Conservation (phyloP, 1,140 invertebrate species). For the Eufriesea mexicana region DNA sequence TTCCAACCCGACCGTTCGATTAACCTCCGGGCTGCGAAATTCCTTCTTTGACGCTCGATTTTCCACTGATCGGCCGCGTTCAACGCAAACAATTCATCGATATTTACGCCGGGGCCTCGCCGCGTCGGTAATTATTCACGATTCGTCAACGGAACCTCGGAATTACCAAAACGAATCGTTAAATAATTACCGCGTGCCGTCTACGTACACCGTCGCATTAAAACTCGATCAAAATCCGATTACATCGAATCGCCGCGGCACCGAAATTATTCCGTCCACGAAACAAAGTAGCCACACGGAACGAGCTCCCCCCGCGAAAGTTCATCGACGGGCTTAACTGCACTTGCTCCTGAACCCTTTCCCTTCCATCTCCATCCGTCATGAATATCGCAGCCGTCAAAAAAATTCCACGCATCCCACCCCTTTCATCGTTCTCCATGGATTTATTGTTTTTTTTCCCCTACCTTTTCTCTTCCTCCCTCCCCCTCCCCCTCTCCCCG, state of each 20-base stretch:
- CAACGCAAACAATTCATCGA: too few species aligned
- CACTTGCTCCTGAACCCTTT: background rate
- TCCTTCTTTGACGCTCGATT: too few species aligned
- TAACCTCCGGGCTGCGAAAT: too few species aligned
- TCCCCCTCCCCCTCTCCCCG: too few species aligned
- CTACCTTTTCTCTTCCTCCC: background rate
- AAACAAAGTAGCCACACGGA: background rate
- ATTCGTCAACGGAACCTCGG: too few species aligned
- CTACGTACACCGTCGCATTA: background rate
- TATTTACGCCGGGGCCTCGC: too few species aligned
- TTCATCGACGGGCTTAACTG: background rate
- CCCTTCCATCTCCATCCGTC: background rate
- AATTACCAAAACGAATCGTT: too few species aligned
- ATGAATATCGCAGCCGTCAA: background rate
- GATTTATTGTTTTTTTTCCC: slow-evolving; percentile 14
- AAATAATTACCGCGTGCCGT: background rate
- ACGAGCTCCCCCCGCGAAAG: background rate
- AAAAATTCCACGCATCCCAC: slow-evolving; percentile 12
- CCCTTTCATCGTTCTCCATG: background rate
- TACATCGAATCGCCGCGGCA: background rate
- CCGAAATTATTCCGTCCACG: background rate
- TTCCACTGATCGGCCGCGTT: too few species aligned
- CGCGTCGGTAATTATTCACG: too few species aligned
- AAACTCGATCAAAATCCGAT: slow-evolving; percentile 1
- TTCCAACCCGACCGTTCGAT: background rate